Percentiles rank a stretch among this genome's conserved stretches.
These are phyloP conservation scores for Hesperophylax magnus DNA, from an alignment of 1,140 invertebrate species.

Conservation along the genomic window DNA sequence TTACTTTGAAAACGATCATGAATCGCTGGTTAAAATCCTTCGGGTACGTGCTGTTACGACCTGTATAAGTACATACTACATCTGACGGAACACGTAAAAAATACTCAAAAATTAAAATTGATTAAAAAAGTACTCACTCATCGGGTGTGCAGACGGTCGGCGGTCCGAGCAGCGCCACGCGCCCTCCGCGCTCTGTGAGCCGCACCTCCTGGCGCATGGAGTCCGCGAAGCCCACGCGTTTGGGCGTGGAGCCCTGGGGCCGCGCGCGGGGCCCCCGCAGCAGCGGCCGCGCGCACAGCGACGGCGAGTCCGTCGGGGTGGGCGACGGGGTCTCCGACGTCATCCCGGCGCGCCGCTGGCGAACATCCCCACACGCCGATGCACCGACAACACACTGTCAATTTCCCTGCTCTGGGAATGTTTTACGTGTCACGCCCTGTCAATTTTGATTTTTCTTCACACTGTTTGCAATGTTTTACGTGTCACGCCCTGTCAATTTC, in stretches of 20 bases:
- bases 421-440: too few species aligned
- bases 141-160: slow-evolving; percentile 68
- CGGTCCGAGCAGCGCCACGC: slow-evolving; percentile 60
- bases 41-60: too few species aligned
- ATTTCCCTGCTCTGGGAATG: too few species aligned
- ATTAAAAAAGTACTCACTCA: slow-evolving; percentile 31
- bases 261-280: slow-evolving; percentile 48
- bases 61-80: too few species aligned
- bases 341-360: slow-evolving; percentile 51
- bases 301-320: slow-evolving; percentile 60
- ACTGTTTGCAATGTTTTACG: too few species aligned
- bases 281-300: slow-evolving; percentile 59
- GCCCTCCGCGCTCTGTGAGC: slow-evolving; percentile 56
- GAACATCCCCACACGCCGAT: background rate
- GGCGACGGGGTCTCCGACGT: slow-evolving; percentile 61
- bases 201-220: slow-evolving; percentile 66
- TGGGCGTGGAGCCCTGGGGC: slow-evolving; percentile 35
- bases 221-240: slow-evolving; percentile 55
- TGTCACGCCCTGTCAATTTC: too few species aligned
- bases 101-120: too few species aligned
- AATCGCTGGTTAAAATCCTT: too few species aligned
- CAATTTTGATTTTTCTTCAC: too few species aligned
- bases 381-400: background rate
- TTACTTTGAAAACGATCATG: too few species aligned
- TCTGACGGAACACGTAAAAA: too few species aligned